A percentile compares a stretch with the other conserved stretches of the same genome.
Evolutionary conservation across 2,797 vertebrate species (phyloP).

Genomic region (Rhodeus uyekii): DNA sequence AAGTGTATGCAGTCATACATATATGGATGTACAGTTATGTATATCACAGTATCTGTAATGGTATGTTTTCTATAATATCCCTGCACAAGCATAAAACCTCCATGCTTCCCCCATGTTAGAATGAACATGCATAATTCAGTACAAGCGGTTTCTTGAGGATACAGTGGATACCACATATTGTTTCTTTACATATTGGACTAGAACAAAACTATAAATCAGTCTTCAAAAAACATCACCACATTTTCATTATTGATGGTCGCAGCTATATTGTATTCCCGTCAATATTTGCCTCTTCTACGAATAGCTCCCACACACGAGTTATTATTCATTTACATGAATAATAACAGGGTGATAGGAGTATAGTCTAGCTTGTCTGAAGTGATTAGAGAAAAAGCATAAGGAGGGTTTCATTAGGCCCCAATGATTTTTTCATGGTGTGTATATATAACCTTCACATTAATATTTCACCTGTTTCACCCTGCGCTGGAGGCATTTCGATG

Average conservation of each 20-base stretch:
- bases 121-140: conserved; percentile 48
- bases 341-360: conserved; percentile 21
- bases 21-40: conserved; percentile 15
- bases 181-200: conserved; percentile 14
- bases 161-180: background rate
- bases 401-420: conserved; percentile 40
- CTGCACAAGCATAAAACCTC: conserved; percentile 3
- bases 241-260: conserved; percentile 28
- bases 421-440: conserved; percentile 52
- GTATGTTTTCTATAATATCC: conserved; percentile 24
- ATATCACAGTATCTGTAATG: background rate
- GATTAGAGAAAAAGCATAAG: conserved; percentile 28
- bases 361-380: conserved; percentile 33
- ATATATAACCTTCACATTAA: conserved; percentile 52
- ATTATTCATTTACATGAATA: conserved; percentile 44
- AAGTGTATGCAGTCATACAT: conserved; percentile 17
- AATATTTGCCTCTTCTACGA: conserved; percentile 31
- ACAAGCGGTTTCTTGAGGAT: conserved; percentile 19
- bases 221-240: conserved; percentile 27
- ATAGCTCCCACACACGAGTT: background rate
- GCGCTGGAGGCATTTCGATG: conserved; percentile 38
- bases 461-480: conserved; percentile 50
- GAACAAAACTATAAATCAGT: conserved; percentile 24
- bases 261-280: conserved; percentile 17
- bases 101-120: conserved; percentile 29